These are phyloP conservation scores for Lycophotia porphyrea DNA, from an alignment of 2,888 invertebrate species.

Conservation along the genomic window DNA sequence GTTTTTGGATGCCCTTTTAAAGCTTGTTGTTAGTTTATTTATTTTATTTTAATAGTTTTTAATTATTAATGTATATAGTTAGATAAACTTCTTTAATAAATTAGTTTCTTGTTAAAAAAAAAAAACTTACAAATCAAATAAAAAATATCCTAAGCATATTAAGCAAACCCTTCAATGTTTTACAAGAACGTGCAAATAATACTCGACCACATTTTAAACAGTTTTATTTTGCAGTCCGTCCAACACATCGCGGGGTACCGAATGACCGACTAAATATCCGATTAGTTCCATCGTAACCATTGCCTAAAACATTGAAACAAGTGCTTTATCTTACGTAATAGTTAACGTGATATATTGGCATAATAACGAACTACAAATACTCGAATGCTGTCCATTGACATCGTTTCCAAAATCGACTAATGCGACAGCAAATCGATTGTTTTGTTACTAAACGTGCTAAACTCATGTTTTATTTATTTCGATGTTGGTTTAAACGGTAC, in stretches of 20 bases:
- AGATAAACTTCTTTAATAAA: no score
- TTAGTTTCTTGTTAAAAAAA: no score
- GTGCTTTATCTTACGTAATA: conserved; percentile 49
- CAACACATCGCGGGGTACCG: conserved; percentile 62
- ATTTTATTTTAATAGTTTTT: no score
- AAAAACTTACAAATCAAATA: neutral
- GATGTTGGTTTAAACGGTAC: conserved; percentile 19
- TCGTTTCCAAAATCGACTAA: conserved; percentile 60
- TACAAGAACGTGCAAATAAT: neutral
- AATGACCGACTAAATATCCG: conserved; percentile 61
- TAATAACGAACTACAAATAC: conserved; percentile 33
- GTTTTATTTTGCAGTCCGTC: conserved; percentile 52
- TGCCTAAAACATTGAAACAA: conserved; percentile 64
- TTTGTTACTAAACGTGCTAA: conserved; percentile 50
- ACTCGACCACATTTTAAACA: neutral
- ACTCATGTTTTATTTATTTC: conserved; percentile 47
- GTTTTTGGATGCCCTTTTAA: no score
- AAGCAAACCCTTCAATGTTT: neutral
- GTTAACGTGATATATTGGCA: conserved; percentile 39
- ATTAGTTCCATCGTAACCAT: conserved; percentile 66
- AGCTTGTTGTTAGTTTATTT: no score
- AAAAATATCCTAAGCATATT: neutral
- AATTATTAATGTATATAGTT: no score
- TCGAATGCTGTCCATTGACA: conserved; percentile 54
- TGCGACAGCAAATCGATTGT: conserved; percentile 47